phyloP scores from a whole-genome alignment of 2,888 invertebrate genomes.

The Embidobia sp. region DNA sequence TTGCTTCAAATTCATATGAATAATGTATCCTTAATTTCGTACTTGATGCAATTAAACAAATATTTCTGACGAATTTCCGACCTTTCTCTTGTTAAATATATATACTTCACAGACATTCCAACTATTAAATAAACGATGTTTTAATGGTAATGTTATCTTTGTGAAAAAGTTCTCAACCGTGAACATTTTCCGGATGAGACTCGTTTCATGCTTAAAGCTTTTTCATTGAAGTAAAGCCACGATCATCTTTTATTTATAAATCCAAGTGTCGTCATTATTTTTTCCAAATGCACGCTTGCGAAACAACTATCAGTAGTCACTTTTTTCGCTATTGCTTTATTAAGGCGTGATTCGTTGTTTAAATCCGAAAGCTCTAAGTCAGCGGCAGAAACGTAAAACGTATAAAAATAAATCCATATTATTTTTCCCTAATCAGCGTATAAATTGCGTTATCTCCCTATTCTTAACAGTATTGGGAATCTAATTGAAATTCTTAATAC shows the following conservation, averaged over 20 bases:
- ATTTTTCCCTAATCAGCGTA: too few species aligned
- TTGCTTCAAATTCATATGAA: too few species aligned
- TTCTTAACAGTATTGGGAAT: too few species aligned
- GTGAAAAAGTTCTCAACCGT: conserved; percentile 53
- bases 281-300: conserved; percentile 28
- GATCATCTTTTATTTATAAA: conserved; percentile 60
- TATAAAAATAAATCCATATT: too few species aligned
- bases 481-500: too few species aligned
- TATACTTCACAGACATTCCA: conserved; percentile 32
- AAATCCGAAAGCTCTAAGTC: too few species aligned
- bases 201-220: conserved; percentile 44
- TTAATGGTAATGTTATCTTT: conserved; percentile 59
- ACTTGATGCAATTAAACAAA: conserved; percentile 37
- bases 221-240: conserved; percentile 49
- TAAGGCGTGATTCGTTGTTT: conserved; percentile 15
- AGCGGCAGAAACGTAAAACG: too few species aligned
- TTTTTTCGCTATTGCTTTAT: conserved; percentile 25
- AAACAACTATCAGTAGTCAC: conserved; percentile 21
- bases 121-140: conserved; percentile 50
- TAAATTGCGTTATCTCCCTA: too few species aligned
- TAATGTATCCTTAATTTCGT: too few species aligned
- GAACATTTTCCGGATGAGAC: conserved; percentile 49
- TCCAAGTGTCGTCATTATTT: conserved; percentile 38
- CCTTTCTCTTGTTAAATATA: not conserved
- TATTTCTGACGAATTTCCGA: conserved; percentile 3